Evolutionary conservation across 92 coral and sea anemone species (phyloP).

Genomic region (Actinernus sp.): DNA sequence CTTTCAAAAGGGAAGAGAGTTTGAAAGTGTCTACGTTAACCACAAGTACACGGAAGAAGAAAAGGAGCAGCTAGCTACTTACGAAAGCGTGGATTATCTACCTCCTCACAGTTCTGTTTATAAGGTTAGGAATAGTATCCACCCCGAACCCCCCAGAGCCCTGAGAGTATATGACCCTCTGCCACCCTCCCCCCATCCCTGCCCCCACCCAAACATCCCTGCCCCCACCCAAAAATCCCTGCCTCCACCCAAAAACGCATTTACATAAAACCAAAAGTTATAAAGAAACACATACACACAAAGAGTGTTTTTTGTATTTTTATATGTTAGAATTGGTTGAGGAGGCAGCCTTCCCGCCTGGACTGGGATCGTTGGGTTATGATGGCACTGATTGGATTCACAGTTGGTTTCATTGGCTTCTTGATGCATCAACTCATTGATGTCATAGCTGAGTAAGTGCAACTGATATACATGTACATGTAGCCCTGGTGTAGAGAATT

Average conservation of each 20-base stretch:
- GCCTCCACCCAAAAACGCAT: too few species aligned
- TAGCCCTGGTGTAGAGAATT: too few species aligned
- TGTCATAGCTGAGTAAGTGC: constrained; percentile 90
- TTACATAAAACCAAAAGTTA: too few species aligned
- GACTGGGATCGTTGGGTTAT: constrained; percentile 99
- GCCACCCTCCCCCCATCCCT: background rate
- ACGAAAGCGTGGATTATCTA: constrained; percentile 94
- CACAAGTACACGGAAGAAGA: constrained; percentile 97
- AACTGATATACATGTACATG: background rate
- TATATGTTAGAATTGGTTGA: constrained; percentile 98
- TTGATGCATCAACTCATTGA: constrained; percentile 99
- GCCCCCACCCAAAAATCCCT: too few species aligned
- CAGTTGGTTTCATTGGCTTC: constrained; percentile 96
- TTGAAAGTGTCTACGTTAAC: constrained; percentile 96
- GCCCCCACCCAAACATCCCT: too few species aligned
- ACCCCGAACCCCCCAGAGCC: background rate
- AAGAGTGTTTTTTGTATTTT: too few species aligned
- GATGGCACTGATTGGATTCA: constrained; percentile 98
- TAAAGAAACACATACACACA: too few species aligned
- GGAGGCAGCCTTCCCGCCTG: constrained; percentile 93
- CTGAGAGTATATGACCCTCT: background rate
- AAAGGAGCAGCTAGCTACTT: constrained; percentile 87
- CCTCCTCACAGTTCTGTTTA: constrained; percentile 98
- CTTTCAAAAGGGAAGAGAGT: constrained; percentile 98
- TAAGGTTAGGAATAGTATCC: constrained; percentile 56